These are phyloP conservation scores for Mobula hypostoma DNA, from an alignment of 2,113 vertebrate genomes.

Conservation along the genomic window DNA sequence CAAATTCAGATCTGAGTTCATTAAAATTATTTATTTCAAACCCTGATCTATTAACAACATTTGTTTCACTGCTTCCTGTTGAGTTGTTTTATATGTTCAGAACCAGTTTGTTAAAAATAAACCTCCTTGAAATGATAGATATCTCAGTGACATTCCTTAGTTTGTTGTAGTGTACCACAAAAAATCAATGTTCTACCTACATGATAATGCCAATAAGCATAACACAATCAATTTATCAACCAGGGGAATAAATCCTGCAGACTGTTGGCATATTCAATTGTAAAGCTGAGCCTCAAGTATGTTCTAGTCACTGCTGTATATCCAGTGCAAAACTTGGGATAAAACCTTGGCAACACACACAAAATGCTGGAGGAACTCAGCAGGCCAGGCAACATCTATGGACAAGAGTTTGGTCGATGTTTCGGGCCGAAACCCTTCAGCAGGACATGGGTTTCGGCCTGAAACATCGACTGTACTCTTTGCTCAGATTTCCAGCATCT, in stretches of 20 bases:
- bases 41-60: neutral
- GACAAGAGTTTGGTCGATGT: too few species aligned
- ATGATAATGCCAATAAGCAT: conserved; percentile 18
- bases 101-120: neutral
- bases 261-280: neutral
- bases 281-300: neutral
- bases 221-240: neutral
- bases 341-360: too few species aligned
- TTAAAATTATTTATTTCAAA: neutral
- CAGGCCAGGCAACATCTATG: too few species aligned
- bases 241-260: neutral
- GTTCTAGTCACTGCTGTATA: neutral
- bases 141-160: neutral
- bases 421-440: too few species aligned
- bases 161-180: neutral
- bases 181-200: neutral
- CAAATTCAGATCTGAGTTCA: neutral
- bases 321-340: neutral
- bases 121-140: neutral
- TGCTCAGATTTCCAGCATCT: too few species aligned
- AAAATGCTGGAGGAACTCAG: too few species aligned
- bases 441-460: too few species aligned
- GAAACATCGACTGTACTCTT: too few species aligned
- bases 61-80: neutral
- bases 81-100: neutral